Conservation (phyloP, 2,888 invertebrate species). For the Tromatobia lineatoria region DNA sequence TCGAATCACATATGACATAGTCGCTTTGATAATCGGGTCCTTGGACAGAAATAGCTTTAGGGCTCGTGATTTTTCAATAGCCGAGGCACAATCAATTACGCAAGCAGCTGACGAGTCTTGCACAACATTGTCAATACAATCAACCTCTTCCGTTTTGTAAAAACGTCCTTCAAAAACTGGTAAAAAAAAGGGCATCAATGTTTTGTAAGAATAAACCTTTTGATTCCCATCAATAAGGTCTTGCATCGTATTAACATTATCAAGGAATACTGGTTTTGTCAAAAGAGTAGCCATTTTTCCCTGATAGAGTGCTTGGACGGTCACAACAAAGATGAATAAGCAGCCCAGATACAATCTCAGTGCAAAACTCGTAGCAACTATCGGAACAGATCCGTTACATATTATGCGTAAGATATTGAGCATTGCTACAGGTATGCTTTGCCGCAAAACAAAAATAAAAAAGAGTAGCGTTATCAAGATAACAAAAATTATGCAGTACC, state of each 20-base stretch:
- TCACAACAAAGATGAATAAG: slow-evolving; percentile 13
- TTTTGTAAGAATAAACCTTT: slow-evolving; percentile 9
- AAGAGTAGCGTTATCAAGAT: neutral
- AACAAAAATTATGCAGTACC: neutral
- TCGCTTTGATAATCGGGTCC: neutral
- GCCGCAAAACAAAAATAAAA: neutral
- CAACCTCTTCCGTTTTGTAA: neutral
- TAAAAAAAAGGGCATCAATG: neutral
- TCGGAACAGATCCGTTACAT: neutral
- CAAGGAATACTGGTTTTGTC: neutral
- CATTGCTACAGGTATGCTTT: neutral
- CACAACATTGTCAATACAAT: neutral
- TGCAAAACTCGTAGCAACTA: neutral
- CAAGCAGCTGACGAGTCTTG: slow-evolving; percentile 4
- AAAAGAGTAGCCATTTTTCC: slow-evolving; percentile 6
- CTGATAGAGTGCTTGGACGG: slow-evolving; percentile 18
- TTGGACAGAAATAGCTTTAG: neutral
- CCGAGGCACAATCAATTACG: neutral
- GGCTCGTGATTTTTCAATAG: neutral
- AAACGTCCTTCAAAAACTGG: slow-evolving; percentile 5
- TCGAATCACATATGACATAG: slow-evolving; percentile 1
- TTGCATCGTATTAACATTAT: slow-evolving; percentile 1
- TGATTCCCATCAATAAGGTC: slow-evolving; percentile 8
- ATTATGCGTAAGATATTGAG: slow-evolving; percentile 1
- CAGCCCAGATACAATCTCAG: slow-evolving; percentile 6